phyloP scores from a whole-genome alignment of 1,140 invertebrate genomes.

The Lasioglossum baleicum region DNA sequence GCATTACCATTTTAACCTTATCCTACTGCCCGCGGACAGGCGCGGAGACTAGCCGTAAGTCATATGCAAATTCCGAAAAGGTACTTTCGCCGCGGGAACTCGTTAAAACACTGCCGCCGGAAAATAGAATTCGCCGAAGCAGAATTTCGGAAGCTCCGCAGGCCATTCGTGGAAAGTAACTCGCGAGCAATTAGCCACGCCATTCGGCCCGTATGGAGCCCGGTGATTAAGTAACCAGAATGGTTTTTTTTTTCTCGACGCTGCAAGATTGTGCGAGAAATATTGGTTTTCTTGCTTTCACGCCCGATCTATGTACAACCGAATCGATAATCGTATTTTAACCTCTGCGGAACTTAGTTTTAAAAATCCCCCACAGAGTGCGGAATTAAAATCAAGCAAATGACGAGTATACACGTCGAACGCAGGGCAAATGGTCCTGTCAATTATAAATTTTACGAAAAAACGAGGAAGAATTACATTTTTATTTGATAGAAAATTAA shows the following conservation, averaged over 20 bases:
- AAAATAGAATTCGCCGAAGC: not conserved
- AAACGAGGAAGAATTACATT: too few relatives aligned
- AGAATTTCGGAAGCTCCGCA: not conserved
- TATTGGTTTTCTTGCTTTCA: too few relatives aligned
- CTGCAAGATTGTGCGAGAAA: too few relatives aligned
- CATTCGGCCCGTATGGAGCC: not conserved
- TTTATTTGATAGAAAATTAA: too few relatives aligned
- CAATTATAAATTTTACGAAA: too few relatives aligned
- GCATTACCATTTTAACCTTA: constrained; percentile 62
- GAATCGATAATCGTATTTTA: too few relatives aligned
- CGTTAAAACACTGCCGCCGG: constrained; percentile 18
- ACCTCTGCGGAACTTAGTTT: too few relatives aligned
- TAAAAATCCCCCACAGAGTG: too few relatives aligned
- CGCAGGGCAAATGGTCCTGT: too few relatives aligned
- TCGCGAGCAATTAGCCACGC: not conserved
- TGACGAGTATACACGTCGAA: too few relatives aligned
- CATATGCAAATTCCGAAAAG: constrained; percentile 55
- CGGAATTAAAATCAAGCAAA: too few relatives aligned
- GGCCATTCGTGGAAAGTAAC: not conserved
- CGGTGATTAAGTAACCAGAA: not conserved
- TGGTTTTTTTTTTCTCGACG: not conserved
- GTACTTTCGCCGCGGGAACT: constrained; percentile 19
- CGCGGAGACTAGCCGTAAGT: constrained; percentile 34
- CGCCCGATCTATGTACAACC: too few relatives aligned
- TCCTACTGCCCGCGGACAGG: not conserved